Evolutionary conservation across 2,888 invertebrate species (phyloP).

Genomic region (Luffia ferchaultella): DNA sequence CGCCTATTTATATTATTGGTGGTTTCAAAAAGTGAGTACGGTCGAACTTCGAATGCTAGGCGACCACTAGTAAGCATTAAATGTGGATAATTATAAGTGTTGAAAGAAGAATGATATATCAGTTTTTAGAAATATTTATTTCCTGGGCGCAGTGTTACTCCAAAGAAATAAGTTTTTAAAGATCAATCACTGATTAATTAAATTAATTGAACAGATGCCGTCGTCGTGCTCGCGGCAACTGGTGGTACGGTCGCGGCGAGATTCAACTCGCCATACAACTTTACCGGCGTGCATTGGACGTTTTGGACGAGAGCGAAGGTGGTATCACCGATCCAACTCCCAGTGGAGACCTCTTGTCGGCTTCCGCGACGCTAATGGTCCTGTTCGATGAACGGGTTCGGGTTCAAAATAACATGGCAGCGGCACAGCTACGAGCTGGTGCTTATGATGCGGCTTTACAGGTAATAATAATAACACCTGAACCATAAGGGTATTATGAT

Average conservation of each 20-base stretch:
- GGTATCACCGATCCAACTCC: constrained; percentile 67
- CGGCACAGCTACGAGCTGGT: constrained; percentile 88
- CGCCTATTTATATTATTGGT: too few relatives aligned
- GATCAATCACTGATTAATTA: too few relatives aligned
- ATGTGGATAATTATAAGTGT: too few relatives aligned
- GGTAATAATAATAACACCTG: constrained; percentile 32
- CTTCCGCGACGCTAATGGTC: constrained; percentile 33
- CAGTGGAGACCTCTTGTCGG: constrained; percentile 42
- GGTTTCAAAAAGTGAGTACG: too few relatives aligned
- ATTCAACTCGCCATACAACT: constrained; percentile 83
- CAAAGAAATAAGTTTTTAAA: too few relatives aligned
- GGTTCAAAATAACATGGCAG: constrained; percentile 92
- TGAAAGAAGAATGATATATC: too few relatives aligned
- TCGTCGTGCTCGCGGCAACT: constrained; percentile 85
- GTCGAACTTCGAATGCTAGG: too few relatives aligned
- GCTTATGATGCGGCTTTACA: constrained; percentile 86
- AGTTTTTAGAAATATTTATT: too few relatives aligned
- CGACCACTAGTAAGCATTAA: too few relatives aligned
- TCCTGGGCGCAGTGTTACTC: too few relatives aligned
- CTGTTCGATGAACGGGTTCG: constrained; percentile 82
- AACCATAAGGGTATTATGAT: too few relatives aligned
- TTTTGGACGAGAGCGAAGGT: constrained; percentile 77
- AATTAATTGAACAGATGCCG: constrained; percentile 28
- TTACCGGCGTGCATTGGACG: constrained; percentile 86
- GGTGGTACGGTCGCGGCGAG: constrained; percentile 88